Evolutionary conservation across 2,797 vertebrate genomes (phyloP).

Genomic region (Rhinogobio ventralis): DNA sequence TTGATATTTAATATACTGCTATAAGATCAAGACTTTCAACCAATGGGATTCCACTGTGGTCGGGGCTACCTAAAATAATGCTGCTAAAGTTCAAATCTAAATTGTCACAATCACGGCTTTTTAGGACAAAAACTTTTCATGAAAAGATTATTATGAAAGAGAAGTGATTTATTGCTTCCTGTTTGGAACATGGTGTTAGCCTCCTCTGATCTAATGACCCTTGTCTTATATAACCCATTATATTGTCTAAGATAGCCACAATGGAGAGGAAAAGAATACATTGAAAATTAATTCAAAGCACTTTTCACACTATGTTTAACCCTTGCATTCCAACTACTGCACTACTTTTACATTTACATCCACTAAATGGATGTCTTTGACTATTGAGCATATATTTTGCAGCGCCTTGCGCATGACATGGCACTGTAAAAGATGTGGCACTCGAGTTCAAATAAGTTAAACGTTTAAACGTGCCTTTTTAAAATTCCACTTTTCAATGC

Average conservation of each 20-base stretch:
- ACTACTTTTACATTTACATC: background rate
- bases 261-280: background rate
- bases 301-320: background rate
- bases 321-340: background rate
- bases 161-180: slow-evolving; percentile 25
- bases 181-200: background rate
- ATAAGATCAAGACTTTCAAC: background rate
- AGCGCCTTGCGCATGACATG: background rate
- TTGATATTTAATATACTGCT: background rate
- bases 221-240: background rate
- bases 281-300: background rate
- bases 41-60: background rate
- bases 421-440: background rate
- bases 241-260: background rate
- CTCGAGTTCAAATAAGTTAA: background rate
- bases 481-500: background rate
- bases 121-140: background rate
- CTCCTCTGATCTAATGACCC: slow-evolving; percentile 4
- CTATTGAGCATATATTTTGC: background rate
- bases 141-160: background rate
- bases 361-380: background rate
- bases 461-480: background rate
- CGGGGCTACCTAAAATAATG: background rate
- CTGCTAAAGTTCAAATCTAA: background rate
- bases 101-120: background rate